Evolutionary conservation across 2,888 invertebrate species (phyloP).

Genomic region (Pasiphila rectangulata): DNA sequence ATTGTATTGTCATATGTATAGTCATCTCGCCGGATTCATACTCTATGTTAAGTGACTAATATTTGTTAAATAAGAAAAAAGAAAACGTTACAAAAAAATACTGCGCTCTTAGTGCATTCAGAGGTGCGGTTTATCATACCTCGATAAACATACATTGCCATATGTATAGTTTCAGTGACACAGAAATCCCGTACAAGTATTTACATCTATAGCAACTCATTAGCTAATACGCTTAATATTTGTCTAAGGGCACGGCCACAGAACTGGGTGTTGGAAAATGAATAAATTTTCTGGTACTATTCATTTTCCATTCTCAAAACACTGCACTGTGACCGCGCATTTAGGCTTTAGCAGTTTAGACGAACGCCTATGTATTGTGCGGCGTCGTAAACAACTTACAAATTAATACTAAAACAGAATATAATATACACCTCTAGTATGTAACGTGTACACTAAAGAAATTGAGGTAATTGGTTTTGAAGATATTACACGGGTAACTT

Average conservation of each 20-base stretch:
- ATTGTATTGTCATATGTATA: slow-evolving; percentile 20
- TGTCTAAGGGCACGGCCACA: slow-evolving; percentile 35
- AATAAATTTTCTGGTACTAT: too few relatives aligned
- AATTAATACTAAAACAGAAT: slow-evolving; percentile 69
- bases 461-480: slow-evolving; percentile 80
- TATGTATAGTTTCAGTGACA: slow-evolving; percentile 40
- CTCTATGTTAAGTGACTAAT: slow-evolving; percentile 45
- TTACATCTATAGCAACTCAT: slow-evolving; percentile 64
- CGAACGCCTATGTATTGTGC: slow-evolving; percentile 55
- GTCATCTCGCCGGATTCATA: slow-evolving; percentile 51
- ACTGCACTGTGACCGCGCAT: too few relatives aligned
- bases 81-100: slow-evolving; percentile 55
- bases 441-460: slow-evolving; percentile 71
- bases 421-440: slow-evolving; percentile 62
- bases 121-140: slow-evolving; percentile 37
- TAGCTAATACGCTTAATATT: slow-evolving; percentile 53
- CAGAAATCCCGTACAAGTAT: slow-evolving; percentile 54
- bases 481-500: slow-evolving; percentile 75
- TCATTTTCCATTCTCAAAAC: too few relatives aligned
- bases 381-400: slow-evolving; percentile 59
- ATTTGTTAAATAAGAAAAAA: slow-evolving; percentile 54
- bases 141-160: slow-evolving; percentile 37
- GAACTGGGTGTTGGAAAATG: too few relatives aligned
- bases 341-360: too few relatives aligned
- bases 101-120: slow-evolving; percentile 57